Base-by-base conservation (phyloP, 1,140 invertebrate genomes). In the Cryptotermes secundus region DNA sequence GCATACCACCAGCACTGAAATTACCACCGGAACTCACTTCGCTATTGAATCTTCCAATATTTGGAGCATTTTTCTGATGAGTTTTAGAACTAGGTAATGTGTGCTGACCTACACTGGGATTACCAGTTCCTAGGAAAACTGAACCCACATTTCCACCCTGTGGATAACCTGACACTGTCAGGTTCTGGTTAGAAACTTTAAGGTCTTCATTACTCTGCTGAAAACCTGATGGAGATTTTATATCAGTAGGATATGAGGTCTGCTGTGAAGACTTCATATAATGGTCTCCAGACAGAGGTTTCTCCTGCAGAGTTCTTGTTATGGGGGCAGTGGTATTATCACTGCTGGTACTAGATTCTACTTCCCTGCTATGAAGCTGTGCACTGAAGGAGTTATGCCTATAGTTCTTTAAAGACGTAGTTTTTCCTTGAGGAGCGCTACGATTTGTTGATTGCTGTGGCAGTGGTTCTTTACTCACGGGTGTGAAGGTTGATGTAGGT, bases 361-460 rank as follows among this genome's bases (percentile, higher is more conserved):
- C 34, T 4, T 82, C 81, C 31, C 81, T 45, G 53, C 19, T 31
- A 26, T 82, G n/a, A 34, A 59, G 34, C 31, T 53, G 42, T 24
- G 42, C n/a, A 2, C 16, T 38, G 49, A 82, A 82, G 49, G 81
- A 49, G 81, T 24, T 45, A 82, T 82, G 81, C n/a, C 81, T 45
- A 49, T 82, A 82, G 81, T 82, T 82, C 35, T 82, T 82, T 59
- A 82, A 59, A 24, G 81, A 82, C 24, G 42, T 34, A 31, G 81
- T 45, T 19, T 38, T 82, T 34, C 14, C 38, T 22, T 82, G 81
- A 49, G 42, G 42, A 42, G 42, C 7, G 14, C 49, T 38, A 49
- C 49, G 34, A 45, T 49, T 34, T 53, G 81, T 12, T 19, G 81
- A 82, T 49, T 82, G 81, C 12, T 72, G 59, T 9, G 59, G n/a